phyloP scores from a whole-genome alignment of 2,888 invertebrate genomes.

The Epinotia nisella region DNA sequence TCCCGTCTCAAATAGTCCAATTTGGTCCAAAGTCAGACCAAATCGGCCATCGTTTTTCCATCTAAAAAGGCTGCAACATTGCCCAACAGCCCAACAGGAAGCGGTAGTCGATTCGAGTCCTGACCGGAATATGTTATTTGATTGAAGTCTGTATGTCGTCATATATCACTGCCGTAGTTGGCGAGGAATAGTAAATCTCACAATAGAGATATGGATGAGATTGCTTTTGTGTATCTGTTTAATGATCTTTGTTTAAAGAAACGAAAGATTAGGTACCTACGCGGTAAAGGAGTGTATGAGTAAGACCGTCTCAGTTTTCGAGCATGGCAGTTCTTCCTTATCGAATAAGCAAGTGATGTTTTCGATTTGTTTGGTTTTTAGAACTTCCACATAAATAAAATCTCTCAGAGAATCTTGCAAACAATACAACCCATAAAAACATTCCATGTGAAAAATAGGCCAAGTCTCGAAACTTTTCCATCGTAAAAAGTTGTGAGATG shows the following conservation, averaged over 20 bases:
- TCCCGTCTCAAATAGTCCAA: slow-evolving; percentile 41
- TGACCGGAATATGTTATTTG: slow-evolving; percentile 43
- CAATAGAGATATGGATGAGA: slow-evolving; percentile 30
- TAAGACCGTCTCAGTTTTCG: neutral
- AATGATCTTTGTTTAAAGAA: slow-evolving; percentile 5
- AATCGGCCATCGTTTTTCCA: slow-evolving; percentile 39
- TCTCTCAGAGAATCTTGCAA: neutral
- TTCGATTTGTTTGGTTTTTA: neutral
- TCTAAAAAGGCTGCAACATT: slow-evolving; percentile 41
- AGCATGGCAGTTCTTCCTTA: neutral
- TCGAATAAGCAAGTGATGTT: neutral
- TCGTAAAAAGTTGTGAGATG: no score
- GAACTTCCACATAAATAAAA: neutral
- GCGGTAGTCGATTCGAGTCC: slow-evolving; percentile 44
- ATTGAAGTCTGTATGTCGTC: slow-evolving; percentile 40
- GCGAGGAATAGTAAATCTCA: slow-evolving; percentile 42
- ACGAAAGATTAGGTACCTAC: neutral
- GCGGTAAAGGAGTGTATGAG: neutral
- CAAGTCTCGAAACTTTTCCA: no score
- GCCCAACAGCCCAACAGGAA: slow-evolving; percentile 45
- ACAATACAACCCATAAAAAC: no score
- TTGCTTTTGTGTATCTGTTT: slow-evolving; percentile 7
- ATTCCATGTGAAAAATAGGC: no score
- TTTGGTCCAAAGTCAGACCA: slow-evolving; percentile 37
- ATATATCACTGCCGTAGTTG: slow-evolving; percentile 34